phyloP scores from a whole-genome alignment of 2,888 invertebrate genomes.

The Dilophus febrilis region DNA sequence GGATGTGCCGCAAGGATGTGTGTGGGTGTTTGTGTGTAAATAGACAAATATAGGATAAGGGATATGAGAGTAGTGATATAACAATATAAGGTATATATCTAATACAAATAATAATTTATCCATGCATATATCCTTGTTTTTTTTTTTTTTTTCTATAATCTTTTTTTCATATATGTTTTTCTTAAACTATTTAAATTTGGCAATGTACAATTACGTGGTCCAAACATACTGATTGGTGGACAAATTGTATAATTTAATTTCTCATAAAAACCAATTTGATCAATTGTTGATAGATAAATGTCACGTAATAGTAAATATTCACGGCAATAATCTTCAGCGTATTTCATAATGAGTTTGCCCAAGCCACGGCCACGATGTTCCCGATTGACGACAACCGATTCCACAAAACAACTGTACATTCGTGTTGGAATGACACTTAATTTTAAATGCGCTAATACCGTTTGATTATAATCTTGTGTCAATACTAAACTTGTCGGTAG shows the following conservation, averaged over 20 bases:
- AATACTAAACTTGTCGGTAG: slow-evolving; percentile 52
- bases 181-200: slow-evolving; percentile 25
- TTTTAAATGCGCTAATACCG: slow-evolving; percentile 64
- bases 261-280: slow-evolving; percentile 56
- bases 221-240: slow-evolving; percentile 52
- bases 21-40: background rate
- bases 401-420: slow-evolving; percentile 56
- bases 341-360: slow-evolving; percentile 56
- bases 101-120: too few species aligned
- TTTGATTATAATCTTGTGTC: slow-evolving; percentile 33
- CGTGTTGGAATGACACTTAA: slow-evolving; percentile 53
- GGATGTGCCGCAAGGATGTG: too few species aligned
- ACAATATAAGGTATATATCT: too few species aligned
- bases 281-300: slow-evolving; percentile 52
- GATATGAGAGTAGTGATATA: background rate
- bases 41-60: background rate
- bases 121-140: slow-evolving; percentile 3
- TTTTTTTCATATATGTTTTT: slow-evolving; percentile 31
- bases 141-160: slow-evolving; percentile 18
- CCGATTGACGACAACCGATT: slow-evolving; percentile 64
- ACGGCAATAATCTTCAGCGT: slow-evolving; percentile 57
- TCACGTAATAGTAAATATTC: slow-evolving; percentile 40
- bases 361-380: slow-evolving; percentile 54
- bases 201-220: slow-evolving; percentile 30
- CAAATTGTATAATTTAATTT: slow-evolving; percentile 56